These are phyloP conservation scores for Mycalesis mineus DNA, from an alignment of 2,888 invertebrate species.

Conservation along the genomic window DNA sequence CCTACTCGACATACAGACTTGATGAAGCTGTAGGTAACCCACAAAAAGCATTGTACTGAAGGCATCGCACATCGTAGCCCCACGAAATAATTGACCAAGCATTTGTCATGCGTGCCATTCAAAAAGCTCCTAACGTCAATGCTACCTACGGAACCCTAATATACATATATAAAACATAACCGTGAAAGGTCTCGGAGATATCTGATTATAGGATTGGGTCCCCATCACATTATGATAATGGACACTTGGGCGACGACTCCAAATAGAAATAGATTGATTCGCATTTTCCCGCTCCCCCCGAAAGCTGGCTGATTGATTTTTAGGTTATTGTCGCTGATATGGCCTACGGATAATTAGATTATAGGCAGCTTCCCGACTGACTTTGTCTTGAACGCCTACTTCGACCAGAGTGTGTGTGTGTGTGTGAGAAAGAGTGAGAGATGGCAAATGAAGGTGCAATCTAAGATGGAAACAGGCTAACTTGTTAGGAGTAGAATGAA, in stretches of 20 bases:
- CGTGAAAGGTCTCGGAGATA: slow-evolving; percentile 53
- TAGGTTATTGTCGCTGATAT: slow-evolving; percentile 24
- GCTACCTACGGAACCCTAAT: slow-evolving; percentile 18
- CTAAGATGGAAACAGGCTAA: too few relatives aligned
- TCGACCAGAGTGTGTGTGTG: too few relatives aligned
- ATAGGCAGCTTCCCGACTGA: neutral
- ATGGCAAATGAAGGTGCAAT: too few relatives aligned
- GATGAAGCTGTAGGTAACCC: too few relatives aligned
- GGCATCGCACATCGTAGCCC: too few relatives aligned
- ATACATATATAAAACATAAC: slow-evolving; percentile 54
- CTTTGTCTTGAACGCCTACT: too few relatives aligned
- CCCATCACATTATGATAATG: slow-evolving; percentile 68
- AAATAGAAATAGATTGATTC: slow-evolving; percentile 71
- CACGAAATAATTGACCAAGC: too few relatives aligned
- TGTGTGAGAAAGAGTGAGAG: too few relatives aligned
- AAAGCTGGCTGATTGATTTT: slow-evolving; percentile 53
- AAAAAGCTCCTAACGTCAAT: neutral
- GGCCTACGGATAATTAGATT: slow-evolving; percentile 22
- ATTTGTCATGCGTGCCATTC: too few relatives aligned
- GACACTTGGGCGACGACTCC: slow-evolving; percentile 57
- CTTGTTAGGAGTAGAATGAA: too few relatives aligned
- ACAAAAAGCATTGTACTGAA: too few relatives aligned
- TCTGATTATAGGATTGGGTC: slow-evolving; percentile 67
- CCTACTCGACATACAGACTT: too few relatives aligned
- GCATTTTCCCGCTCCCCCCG: slow-evolving; percentile 51